Evolutionary conservation across 2,888 invertebrate species (phyloP), one percentile per base, ranked within the genome.

Genomic region (Lottia gigantea): DNA sequence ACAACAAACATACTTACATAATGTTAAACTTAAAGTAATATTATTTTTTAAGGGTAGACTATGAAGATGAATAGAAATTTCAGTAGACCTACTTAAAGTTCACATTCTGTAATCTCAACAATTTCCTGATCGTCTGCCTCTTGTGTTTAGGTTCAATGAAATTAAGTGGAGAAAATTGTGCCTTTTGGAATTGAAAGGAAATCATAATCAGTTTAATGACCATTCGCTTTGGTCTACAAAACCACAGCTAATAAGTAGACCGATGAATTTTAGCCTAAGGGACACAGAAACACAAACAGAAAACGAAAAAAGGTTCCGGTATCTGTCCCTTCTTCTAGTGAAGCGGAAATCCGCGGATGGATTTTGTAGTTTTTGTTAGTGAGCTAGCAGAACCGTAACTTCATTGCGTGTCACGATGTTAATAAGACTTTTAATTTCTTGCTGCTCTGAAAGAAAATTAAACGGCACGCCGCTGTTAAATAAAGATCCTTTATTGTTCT

Each of bases 291-390:
- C 19, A 49, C 49, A 49, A 49, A 49, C 49, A 49, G 49, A 49
- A 49, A 49, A 49, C 49, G 49, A 49, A 49, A 19, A 49, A 19
- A 49, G 7, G 19, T 49, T 49, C 49, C 49, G 49, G 49, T 49
- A 19, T 49, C 49, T 49, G 49, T 49, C 49, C 49, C 8, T 3
- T 19, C 15, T 49, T 49, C 19, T 16, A 49, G 49, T 49, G 19
- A 49, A 49, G 49, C 49, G 49, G 49, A 49, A 16, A 49, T 49
- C 49, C 49, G 49, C 49, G 49, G 49, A 49, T 49, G 49, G 49
- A 49, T 49, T 49, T 49, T 31, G n/a, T 49, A 19, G 49, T 49
- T 49, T 49, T 49, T 19, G 49, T 49, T 19, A 19, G 49, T 12
- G 49, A 49, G 49, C 16, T 49, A 49, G 19, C 8, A 16, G 49